Conservation (phyloP, 2,113 vertebrate genomes). For the Dicentrarchus labrax region DNA sequence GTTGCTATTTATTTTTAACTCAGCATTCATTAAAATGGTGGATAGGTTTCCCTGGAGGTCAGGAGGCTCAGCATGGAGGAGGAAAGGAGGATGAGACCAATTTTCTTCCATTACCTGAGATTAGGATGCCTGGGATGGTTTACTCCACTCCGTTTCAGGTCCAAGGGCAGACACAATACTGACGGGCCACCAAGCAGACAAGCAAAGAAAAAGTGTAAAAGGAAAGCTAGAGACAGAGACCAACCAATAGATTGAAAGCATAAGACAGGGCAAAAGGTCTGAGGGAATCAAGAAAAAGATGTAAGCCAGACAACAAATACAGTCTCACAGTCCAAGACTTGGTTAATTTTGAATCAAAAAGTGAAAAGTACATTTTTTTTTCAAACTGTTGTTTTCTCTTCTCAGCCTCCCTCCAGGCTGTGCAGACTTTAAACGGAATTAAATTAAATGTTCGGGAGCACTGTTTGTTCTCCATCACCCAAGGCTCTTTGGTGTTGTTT, state of each 20-base stretch:
- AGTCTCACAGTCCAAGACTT: neutral
- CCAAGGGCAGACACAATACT: conserved; percentile 58
- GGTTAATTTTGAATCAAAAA: neutral
- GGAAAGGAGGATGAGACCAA: conserved; percentile 47
- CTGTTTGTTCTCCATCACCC: conserved; percentile 11
- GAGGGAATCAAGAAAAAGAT: conserved; percentile 4
- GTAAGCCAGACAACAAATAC: neutral
- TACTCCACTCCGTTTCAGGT: conserved; percentile 15
- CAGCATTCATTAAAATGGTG: conserved; percentile 45
- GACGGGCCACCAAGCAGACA: conserved; percentile 24
- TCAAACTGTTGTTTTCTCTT: neutral
- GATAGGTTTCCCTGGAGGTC: conserved; percentile 40
- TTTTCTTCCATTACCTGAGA: conserved; percentile 65
- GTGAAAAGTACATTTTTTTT: neutral
- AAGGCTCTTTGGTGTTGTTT: neutral
- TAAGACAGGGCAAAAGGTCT: conserved; percentile 18
- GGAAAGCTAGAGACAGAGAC: neutral
- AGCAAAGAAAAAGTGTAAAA: neutral
- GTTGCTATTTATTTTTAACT: conserved; percentile 53
- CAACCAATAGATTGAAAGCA: conserved; percentile 20
- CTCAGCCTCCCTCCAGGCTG: neutral
- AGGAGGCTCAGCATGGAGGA: conserved; percentile 23
- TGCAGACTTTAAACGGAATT: neutral
- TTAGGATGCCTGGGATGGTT: conserved; percentile 49
- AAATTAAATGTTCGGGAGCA: neutral